Evolutionary conservation across 2,113 vertebrate genomes (phyloP).

Genomic region (Porphyrio hochstetteri): DNA sequence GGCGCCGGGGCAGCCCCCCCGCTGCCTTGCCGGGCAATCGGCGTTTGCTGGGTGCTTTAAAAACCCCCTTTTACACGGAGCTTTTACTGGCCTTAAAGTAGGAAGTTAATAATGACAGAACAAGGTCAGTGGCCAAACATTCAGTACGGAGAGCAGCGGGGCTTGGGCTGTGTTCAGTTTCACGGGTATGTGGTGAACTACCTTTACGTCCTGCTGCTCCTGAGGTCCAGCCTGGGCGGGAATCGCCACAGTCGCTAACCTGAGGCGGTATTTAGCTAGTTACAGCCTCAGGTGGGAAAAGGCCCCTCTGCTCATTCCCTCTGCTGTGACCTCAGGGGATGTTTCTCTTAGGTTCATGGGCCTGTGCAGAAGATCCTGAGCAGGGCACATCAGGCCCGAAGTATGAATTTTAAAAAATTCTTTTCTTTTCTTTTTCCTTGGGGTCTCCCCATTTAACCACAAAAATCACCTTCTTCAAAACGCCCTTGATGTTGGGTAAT

Average conservation of each 20-base stretch:
- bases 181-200: rapidly evolving
- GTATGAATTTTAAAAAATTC: not conserved
- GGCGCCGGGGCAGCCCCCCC: too few relatives aligned
- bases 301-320: rapidly evolving
- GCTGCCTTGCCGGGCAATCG: too few relatives aligned
- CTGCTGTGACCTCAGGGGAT: not conserved
- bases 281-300: not conserved
- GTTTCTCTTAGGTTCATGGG: not conserved
- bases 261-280: not conserved
- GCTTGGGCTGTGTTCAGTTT: not conserved
- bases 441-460: not conserved
- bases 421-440: too few relatives aligned
- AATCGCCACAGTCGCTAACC: rapidly evolving
- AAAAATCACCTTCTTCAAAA: not conserved
- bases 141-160: rapidly evolving
- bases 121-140: not conserved
- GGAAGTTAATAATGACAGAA: not conserved
- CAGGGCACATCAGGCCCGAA: not conserved
- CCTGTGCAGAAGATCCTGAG: too few relatives aligned
- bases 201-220: rapidly evolving
- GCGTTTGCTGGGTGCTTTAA: too few relatives aligned
- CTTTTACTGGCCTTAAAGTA: not conserved
- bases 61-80: too few relatives aligned
- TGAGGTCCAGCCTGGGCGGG: rapidly evolving
- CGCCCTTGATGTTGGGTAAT: not conserved